Conservation (phyloP, 2,888 invertebrate genomes). For the Mamestra brassicae region DNA sequence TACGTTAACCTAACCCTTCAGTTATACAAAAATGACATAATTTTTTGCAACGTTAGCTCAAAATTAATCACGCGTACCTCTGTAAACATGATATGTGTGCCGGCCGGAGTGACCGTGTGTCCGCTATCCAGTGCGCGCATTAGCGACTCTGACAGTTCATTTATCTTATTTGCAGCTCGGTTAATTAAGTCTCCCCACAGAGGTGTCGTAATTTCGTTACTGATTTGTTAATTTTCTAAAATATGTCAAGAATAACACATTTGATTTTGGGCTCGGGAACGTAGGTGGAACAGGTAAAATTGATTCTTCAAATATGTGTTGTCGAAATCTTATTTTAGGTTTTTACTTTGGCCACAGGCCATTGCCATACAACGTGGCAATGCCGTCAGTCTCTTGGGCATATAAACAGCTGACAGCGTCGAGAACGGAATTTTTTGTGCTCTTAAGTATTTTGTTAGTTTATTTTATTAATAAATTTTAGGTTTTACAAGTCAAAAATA, state of each 20-base stretch:
- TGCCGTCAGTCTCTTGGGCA: no score
- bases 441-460: no score
- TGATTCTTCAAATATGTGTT: neutral
- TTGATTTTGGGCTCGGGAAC: conserved; percentile 30
- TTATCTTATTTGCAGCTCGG: conserved; percentile 87
- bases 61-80: conserved; percentile 22
- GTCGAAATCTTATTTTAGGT: neutral
- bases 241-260: conserved; percentile 64
- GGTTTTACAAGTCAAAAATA: no score
- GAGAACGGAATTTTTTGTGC: no score
- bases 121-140: conserved; percentile 77
- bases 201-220: conserved; percentile 83
- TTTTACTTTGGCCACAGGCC: no score
- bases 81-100: conserved; percentile 35
- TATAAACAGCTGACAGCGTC: no score
- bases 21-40: neutral
- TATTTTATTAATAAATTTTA: no score
- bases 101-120: conserved; percentile 65
- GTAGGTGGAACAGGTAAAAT: neutral
- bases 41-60: neutral
- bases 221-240: conserved; percentile 81
- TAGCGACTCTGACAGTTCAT: conserved; percentile 87
- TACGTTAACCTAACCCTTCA: neutral
- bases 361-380: no score
- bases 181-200: conserved; percentile 85